Base-by-base conservation (phyloP, 2,113 vertebrate species). In the Amphiprion percula region DNA sequence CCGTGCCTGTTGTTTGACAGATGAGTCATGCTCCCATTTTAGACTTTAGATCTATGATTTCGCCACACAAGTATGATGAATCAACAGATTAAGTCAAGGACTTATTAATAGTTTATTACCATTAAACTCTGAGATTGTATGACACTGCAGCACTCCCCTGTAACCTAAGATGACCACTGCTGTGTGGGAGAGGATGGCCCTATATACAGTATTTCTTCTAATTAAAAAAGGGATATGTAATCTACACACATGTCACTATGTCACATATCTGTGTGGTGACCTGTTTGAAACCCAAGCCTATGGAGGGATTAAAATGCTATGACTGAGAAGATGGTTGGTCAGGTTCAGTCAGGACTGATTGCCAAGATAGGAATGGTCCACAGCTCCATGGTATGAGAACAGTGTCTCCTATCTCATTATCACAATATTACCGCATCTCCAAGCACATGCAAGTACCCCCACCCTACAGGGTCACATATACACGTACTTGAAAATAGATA, bases 161-260 rank as follows among this genome's bases (percentile, higher is more conserved):
- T 93, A 93, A 92, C 87, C 52, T 14, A 74, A 93, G 88, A 82
- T 70, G 79, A 68, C 21, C 39, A 60, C 46, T 14, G 54, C 39
- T 65, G 85, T 69, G 65, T 80, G 80, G 62, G 77, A 80, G 73
- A 81, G 41, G 59, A 87, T 69, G 70, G 73, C 61, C 78, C 33
- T 84, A 82, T 83, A 73, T 80, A 80, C 87, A 84, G 85, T 87
- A 80, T 88, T 88, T 81, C 69, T 87, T 77, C 87, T 91, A 92
- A 94, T 94, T 93, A 92, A 92, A 92, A 93, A 77, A 85, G 79
- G 88, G 90, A 90, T 92, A 90, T 93, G 89, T 93, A 92, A 93
- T 91, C 87, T 83, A 78, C 90, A 90, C 90, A 91, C 66, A 66
- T 92, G 90, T 90, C 87, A 82, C 88, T 87, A 74, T 92, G 90